Conservation (phyloP, 2,113 vertebrate genomes). For the Rhinolophus ferrumequinum region DNA sequence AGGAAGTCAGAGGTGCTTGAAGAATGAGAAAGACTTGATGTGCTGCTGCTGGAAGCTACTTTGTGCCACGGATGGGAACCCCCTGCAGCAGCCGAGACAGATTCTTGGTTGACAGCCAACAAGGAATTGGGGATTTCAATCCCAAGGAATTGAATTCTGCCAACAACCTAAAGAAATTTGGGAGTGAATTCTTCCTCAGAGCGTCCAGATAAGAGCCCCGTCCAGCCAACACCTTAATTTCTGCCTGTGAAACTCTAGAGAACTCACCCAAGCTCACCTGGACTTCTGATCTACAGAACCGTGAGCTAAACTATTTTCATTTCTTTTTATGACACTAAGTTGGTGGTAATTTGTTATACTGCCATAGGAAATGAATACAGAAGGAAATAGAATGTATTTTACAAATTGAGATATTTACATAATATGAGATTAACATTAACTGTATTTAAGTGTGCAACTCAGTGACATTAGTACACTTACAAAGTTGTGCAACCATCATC, state of each 20-base stretch:
- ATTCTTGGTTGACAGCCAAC: not conserved
- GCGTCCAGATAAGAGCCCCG: not conserved
- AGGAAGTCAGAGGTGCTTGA: not conserved
- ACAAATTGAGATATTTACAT: not conserved
- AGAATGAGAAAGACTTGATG: not conserved
- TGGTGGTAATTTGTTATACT: not conserved
- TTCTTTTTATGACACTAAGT: not conserved
- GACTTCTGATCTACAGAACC: slow-evolving; percentile 21
- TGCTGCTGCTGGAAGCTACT: not conserved
- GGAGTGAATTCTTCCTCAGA: not conserved
- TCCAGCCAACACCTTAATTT: not conserved
- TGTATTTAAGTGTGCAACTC: not conserved
- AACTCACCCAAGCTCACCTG: not conserved
- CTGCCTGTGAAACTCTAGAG: not conserved
- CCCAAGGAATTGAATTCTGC: not conserved
- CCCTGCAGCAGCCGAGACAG: not conserved
- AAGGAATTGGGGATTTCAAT: not conserved
- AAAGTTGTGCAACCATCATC: not conserved
- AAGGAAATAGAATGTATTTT: slow-evolving; percentile 17
- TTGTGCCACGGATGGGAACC: not conserved
- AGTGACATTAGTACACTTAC: not conserved
- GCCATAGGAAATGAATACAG: not conserved
- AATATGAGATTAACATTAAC: not conserved
- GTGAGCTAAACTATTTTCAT: not conserved
- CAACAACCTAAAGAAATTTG: not conserved